Evolutionary conservation across 1,140 invertebrate species (phyloP).

Genomic region (Myzus persicae): DNA sequence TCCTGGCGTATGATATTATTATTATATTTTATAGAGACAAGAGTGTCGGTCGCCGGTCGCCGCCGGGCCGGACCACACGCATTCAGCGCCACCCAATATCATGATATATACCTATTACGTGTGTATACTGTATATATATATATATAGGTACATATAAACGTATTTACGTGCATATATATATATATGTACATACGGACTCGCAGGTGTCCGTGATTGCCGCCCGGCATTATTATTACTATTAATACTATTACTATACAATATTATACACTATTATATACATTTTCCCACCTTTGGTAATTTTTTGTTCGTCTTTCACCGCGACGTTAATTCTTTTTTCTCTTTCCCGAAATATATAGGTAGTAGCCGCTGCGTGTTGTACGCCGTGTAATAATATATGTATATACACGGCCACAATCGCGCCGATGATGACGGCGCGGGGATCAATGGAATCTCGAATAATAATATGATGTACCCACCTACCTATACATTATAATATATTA

Average conservation of each 20-base stretch:
- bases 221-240: conserved; percentile 40
- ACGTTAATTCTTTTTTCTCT: neutral
- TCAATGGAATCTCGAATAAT: conserved; percentile 7
- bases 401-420: neutral
- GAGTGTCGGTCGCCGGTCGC: conserved; percentile 47
- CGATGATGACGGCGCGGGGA: neutral
- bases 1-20: neutral
- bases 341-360: neutral
- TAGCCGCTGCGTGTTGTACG: neutral
- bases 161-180: neutral
- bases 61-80: conserved; percentile 51
- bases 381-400: no score
- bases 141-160: neutral
- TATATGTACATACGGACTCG: neutral
- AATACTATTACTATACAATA: no score
- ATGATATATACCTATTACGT: neutral
- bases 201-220: conserved; percentile 44
- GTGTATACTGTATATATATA: neutral
- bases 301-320: conserved; percentile 2
- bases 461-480: no score
- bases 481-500: neutral
- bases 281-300: conserved; percentile 33
- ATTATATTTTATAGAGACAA: conserved; percentile 39
- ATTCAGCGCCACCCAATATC: conserved; percentile 58
- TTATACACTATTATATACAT: neutral